Base-by-base conservation (phyloP, 2,888 invertebrate genomes). In the Lycia hirtaria region DNA sequence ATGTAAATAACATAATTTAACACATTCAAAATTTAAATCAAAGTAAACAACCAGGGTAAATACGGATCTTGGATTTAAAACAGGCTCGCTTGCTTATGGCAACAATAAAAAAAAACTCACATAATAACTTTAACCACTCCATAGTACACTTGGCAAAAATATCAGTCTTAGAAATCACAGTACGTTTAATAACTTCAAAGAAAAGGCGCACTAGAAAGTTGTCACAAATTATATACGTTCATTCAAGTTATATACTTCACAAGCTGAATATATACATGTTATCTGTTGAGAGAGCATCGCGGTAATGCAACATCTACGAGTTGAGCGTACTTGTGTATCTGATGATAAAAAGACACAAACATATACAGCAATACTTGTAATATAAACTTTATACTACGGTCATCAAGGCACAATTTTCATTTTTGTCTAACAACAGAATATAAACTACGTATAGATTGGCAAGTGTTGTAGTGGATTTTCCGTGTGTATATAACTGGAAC, bases 401-500 rank as follows among this genome's bases (percentile, higher is more conserved):
- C 0, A 0, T 20, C 10, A 48, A 7, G 22, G 35, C 4, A 41
- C 41, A 28, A 12, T 41, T 19, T 44, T 9, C 22, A n/a, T 26
- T 26, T 12, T 28, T 37, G 30, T 4, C 14, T 2, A 17, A 4
- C 2, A 26, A 10, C 26, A 28, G 17, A 28, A 10, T 47, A 5
- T 49, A 37, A 37, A 50, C 9, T 37, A 44, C 15, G 15, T 28
- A 38, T 37, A 50, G 14, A 22, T 38, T 17, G 51, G 17, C 20
- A 26, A 28, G 43, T 22, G 38, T 35, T 26, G 45, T 38, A 15
- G 28, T 50, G 57, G 57, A 15, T 57, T 57, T 57, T 48, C 57
- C 57, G 51, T 51, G 12, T 33, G 47, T 51, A 35, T 32, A 19
- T 50, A 41, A 40, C 40, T 51, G 45, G 43, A 50, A 24, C 40